A percentile compares a stretch with the other conserved stretches of the same genome.
phyloP scores from a whole-genome alignment of 2,113 vertebrate species.

The Gambusia holbrooki region DNA sequence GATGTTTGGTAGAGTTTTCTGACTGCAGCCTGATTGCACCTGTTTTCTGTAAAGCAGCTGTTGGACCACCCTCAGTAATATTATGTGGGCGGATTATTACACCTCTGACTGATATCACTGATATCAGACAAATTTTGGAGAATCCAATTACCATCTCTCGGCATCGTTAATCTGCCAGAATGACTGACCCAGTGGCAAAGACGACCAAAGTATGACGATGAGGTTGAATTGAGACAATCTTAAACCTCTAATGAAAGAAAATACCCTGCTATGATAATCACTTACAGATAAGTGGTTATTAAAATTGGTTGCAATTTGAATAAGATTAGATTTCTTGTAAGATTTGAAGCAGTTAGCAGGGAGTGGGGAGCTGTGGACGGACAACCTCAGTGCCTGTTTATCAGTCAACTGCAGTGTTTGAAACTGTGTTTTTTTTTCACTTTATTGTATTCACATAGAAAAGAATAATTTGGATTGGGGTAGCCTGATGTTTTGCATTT shows the following conservation, averaged over 20 bases:
- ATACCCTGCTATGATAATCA: too few species aligned
- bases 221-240: background rate
- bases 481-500: background rate
- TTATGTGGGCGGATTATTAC: background rate
- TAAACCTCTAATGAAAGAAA: background rate
- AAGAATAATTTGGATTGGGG: background rate
- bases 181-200: slow-evolving; percentile 41
- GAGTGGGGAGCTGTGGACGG: background rate
- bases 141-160: slow-evolving; percentile 13
- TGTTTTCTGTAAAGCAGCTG: background rate
- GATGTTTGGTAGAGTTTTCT: background rate
- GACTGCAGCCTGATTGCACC: background rate
- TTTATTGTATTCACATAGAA: background rate
- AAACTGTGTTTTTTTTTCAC: background rate
- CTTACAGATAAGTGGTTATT: too few species aligned
- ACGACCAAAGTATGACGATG: slow-evolving; percentile 15
- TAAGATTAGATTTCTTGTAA: background rate
- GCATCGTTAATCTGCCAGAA: slow-evolving; percentile 12
- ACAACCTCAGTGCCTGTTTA: background rate
- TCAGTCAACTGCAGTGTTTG: background rate
- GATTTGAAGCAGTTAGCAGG: background rate
- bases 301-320: background rate
- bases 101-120: background rate
- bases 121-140: slow-evolving; percentile 46
- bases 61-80: background rate